A percentile compares a stretch with the other conserved stretches of the same genome.
Conservation (phyloP, 1,140 invertebrate species). For the Drosophila sucinea region DNA sequence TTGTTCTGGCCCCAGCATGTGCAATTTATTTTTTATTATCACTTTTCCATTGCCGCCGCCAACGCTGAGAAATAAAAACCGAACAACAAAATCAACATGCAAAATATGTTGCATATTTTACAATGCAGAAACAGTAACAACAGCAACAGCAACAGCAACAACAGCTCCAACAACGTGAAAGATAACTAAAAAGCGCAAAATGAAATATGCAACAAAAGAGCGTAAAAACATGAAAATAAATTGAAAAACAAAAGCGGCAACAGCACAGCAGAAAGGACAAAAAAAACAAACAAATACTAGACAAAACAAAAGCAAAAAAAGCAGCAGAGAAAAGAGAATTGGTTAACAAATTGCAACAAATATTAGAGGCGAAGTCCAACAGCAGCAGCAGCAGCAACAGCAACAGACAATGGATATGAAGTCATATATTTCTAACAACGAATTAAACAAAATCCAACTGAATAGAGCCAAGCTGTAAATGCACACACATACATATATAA, state of each 20-base stretch:
- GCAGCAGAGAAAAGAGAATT: slow-evolving; percentile 43
- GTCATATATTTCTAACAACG: slow-evolving; percentile 69
- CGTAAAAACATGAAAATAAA: slow-evolving; percentile 67
- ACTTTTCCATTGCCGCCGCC: slow-evolving; percentile 39
- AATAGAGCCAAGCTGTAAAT: not conserved
- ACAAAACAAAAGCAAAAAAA: slow-evolving; percentile 23
- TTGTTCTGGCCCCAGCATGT: slow-evolving; percentile 41
- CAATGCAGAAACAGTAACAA: slow-evolving; percentile 34
- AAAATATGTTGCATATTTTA: slow-evolving; percentile 80
- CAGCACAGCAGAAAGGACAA: slow-evolving; percentile 25
- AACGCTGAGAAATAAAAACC: slow-evolving; percentile 30
- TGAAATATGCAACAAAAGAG: slow-evolving; percentile 81
- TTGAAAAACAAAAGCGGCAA: slow-evolving; percentile 55
- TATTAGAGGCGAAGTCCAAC: slow-evolving; percentile 76
- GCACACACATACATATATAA: not conserved
- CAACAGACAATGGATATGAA: slow-evolving; percentile 55
- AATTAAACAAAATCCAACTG: slow-evolving; percentile 73
- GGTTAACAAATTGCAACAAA: slow-evolving; percentile 78
- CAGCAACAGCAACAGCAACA: slow-evolving; percentile 31
- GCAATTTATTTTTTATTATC: slow-evolving; percentile 81
- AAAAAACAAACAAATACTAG: slow-evolving; percentile 17
- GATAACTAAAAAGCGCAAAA: slow-evolving; percentile 76
- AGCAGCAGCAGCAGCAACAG: slow-evolving; percentile 45
- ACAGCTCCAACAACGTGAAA: slow-evolving; percentile 32
- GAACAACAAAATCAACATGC: slow-evolving; percentile 68